phyloP scores from a whole-genome alignment of 2,888 invertebrate species.

The Melikaiella ostensackeni region DNA sequence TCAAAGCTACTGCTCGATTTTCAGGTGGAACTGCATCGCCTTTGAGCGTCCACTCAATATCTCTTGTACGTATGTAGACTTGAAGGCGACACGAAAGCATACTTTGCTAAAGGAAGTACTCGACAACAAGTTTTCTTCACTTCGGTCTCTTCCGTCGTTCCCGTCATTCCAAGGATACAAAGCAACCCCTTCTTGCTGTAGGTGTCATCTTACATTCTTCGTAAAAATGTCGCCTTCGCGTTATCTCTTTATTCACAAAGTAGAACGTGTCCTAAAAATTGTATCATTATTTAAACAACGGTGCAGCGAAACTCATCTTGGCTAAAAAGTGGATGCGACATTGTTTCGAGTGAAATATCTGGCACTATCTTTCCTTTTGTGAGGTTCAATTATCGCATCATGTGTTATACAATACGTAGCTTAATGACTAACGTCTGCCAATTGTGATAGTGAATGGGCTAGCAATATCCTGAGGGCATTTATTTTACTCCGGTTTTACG shows the following conservation, averaged over 20 bases:
- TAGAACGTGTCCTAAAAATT: not conserved
- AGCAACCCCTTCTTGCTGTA: not conserved
- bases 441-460: not conserved
- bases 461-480: no score
- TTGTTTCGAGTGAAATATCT: not conserved
- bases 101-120: conserved; percentile 41
- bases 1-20: conserved; percentile 54
- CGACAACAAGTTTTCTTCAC: conserved; percentile 59
- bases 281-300: not conserved
- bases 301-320: not conserved
- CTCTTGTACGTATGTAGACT: conserved; percentile 42
- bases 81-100: conserved; percentile 40
- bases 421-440: not conserved
- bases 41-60: conserved; percentile 37
- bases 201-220: conserved; percentile 4
- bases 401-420: not conserved
- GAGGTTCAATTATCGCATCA: not conserved
- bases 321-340: not conserved
- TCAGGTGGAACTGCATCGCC: conserved; percentile 55
- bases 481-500: no score
- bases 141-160: conserved; percentile 43
- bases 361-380: not conserved
- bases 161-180: not conserved
- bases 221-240: not conserved
- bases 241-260: not conserved